Evolutionary conservation across 2,113 vertebrate species (phyloP).

Genomic region (Mirza zaza): DNA sequence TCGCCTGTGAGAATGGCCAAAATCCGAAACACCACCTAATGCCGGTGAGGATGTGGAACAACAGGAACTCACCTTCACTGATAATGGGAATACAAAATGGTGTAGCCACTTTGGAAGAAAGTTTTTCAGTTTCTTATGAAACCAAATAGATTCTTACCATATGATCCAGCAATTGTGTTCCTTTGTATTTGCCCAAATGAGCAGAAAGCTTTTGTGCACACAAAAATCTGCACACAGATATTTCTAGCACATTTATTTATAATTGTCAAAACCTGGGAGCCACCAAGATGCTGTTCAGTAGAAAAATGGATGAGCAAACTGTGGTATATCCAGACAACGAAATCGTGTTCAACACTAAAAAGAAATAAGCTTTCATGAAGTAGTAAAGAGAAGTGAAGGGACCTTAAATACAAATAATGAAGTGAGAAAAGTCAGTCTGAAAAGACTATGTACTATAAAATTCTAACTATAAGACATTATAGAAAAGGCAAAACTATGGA

Average conservation of each 20-base stretch:
- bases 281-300: background rate
- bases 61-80: background rate
- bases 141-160: too few species aligned
- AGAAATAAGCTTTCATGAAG: background rate
- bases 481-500: background rate
- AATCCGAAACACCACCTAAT: background rate
- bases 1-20: background rate
- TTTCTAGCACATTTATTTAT: background rate
- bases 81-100: too few species aligned
- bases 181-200: background rate
- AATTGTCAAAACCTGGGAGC: background rate
- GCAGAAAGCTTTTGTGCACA: background rate
- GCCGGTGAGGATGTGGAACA: too few species aligned
- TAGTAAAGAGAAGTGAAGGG: background rate
- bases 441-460: background rate
- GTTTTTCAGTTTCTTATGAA: too few species aligned
- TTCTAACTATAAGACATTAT: background rate
- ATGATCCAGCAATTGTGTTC: too few species aligned
- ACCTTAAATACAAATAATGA: background rate
- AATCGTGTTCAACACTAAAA: background rate
- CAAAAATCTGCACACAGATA: background rate
- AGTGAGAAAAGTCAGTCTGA: background rate
- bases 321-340: background rate
- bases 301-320: background rate
- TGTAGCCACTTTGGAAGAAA: too few species aligned